phyloP scores from a whole-genome alignment of 2,888 invertebrate species.

The Lasioglossum leucozonium region DNA sequence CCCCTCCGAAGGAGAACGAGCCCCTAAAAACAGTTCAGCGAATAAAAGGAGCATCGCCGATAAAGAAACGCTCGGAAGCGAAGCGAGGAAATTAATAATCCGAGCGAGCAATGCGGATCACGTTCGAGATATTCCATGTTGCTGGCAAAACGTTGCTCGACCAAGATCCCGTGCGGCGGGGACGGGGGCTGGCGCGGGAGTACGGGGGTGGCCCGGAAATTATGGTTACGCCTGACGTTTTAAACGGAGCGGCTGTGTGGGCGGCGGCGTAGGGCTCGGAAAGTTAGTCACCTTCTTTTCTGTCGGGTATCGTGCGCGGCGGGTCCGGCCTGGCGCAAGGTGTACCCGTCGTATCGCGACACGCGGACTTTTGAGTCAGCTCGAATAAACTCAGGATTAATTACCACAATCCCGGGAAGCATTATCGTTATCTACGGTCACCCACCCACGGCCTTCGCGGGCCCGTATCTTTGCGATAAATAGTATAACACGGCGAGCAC shows the following conservation, averaged over 20 bases:
- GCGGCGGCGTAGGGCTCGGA: background rate
- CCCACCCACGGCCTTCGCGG: slow-evolving; percentile 39
- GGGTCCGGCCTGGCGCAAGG: background rate
- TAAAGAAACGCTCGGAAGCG: slow-evolving; percentile 34
- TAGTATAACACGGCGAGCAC: slow-evolving; percentile 64
- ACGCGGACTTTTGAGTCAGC: slow-evolving; percentile 52
- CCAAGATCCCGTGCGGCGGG: background rate
- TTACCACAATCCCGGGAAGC: slow-evolving; percentile 63
- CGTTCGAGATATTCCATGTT: slow-evolving; percentile 48
- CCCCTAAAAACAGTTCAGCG: slow-evolving; percentile 18
- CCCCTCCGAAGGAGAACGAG: background rate
- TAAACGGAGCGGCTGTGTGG: background rate
- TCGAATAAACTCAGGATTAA: slow-evolving; percentile 66
- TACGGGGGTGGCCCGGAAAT: slow-evolving; percentile 52
- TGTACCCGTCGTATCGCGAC: slow-evolving; percentile 18
- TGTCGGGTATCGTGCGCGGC: slow-evolving; percentile 30
- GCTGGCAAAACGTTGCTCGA: background rate
- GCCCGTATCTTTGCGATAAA: slow-evolving; percentile 67
- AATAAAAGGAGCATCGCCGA: slow-evolving; percentile 10
- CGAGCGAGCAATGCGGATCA: slow-evolving; percentile 31
- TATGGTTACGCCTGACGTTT: slow-evolving; percentile 55
- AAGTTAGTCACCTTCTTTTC: slow-evolving; percentile 48
- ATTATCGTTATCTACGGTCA: slow-evolving; percentile 67
- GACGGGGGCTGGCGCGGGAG: background rate
- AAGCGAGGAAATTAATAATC: slow-evolving; percentile 58